A percentile compares a stretch with the other conserved stretches of the same genome.
These are phyloP conservation scores for Phragmatobia fuliginosa DNA, from an alignment of 2,888 invertebrate species.

Conservation along the genomic window DNA sequence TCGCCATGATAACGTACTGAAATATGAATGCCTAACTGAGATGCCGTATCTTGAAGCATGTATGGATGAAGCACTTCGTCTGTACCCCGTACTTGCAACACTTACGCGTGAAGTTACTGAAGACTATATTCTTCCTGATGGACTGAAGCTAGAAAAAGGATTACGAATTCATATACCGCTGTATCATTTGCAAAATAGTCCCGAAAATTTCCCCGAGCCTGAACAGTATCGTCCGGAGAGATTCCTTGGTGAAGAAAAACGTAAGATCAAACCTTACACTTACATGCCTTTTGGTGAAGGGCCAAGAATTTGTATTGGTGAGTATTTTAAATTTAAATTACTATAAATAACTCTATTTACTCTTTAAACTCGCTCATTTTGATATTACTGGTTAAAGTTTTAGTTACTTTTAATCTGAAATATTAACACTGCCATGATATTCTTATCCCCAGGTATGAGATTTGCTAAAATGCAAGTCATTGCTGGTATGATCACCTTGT, in stretches of 20 bases:
- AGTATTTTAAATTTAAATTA: background rate
- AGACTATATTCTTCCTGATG: conserved; percentile 66
- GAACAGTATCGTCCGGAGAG: conserved; percentile 68
- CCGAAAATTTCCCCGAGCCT: conserved; percentile 69
- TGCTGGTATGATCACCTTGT: conserved; percentile 56
- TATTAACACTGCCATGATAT: too few species aligned
- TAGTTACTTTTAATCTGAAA: too few species aligned
- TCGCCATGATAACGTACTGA: conserved; percentile 33
- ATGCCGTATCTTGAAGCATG: conserved; percentile 65
- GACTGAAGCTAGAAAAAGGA: conserved; percentile 64
- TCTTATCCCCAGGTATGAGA: conserved; percentile 44
- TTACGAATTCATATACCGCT: conserved; percentile 70
- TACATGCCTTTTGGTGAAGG: conserved; percentile 78
- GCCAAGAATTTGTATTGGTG: conserved; percentile 74
- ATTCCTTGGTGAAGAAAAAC: conserved; percentile 62
- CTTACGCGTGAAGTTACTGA: conserved; percentile 67
- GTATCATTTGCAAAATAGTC: conserved; percentile 65
- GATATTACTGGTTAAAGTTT: too few species aligned
- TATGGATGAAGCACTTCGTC: conserved; percentile 61
- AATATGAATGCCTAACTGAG: conserved; percentile 59
- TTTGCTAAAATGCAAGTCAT: conserved; percentile 66
- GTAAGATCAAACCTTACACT: conserved; percentile 63
- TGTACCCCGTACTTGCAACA: conserved; percentile 68
- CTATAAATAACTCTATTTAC: too few species aligned
- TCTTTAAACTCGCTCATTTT: too few species aligned